Evolutionary conservation across 2,797 vertebrate species (phyloP).

Genomic region (Phrynocephalus guinanensis): DNA sequence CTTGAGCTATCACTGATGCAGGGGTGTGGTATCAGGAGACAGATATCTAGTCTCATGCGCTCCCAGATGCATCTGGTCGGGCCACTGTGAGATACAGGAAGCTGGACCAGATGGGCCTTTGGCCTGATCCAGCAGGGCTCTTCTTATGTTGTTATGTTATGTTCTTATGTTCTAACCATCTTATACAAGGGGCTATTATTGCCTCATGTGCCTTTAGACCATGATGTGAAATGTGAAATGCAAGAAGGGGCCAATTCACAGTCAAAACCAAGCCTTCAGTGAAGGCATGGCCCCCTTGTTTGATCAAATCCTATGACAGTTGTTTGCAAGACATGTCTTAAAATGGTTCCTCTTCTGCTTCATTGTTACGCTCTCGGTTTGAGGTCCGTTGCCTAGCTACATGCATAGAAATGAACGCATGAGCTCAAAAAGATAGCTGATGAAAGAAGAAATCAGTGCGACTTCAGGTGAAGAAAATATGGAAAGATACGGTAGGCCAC

Average conservation of each 20-base stretch:
- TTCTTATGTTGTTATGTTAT: too few species aligned
- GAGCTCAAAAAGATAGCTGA: background rate
- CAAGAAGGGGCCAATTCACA: background rate
- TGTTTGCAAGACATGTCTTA: background rate
- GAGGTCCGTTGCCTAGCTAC: conserved; percentile 28
- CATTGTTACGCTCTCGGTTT: conserved; percentile 10
- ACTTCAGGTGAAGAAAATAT: background rate
- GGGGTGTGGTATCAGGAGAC: too few species aligned
- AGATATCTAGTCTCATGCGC: too few species aligned
- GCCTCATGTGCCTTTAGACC: background rate
- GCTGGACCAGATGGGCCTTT: too few species aligned
- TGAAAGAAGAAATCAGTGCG: background rate
- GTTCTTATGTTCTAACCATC: too few species aligned
- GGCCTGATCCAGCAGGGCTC: too few species aligned
- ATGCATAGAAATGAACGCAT: background rate
- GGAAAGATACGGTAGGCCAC: background rate
- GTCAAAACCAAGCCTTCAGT: background rate
- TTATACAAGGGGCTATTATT: background rate
- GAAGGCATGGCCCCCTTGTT: background rate
- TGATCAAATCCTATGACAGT: background rate
- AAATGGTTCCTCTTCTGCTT: background rate
- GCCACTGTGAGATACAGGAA: too few species aligned
- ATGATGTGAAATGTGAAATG: too few species aligned
- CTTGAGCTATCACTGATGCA: too few species aligned
- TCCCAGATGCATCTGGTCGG: too few species aligned